A percentile compares a stretch with the other conserved stretches of the same genome.
Conservation (phyloP, 1,140 invertebrate genomes). For the Pseudomyrmex cubaensis region DNA sequence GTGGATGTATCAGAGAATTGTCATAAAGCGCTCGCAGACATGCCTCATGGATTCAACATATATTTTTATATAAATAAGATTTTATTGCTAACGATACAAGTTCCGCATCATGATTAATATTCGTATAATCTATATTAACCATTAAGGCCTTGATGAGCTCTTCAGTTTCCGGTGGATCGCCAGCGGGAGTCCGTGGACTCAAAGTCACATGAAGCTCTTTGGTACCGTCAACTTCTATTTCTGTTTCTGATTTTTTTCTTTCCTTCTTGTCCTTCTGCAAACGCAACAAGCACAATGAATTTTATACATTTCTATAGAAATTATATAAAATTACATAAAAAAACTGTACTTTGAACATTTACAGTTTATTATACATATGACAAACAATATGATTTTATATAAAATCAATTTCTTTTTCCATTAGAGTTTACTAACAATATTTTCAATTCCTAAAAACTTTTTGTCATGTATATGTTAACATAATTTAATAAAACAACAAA, state of each 20-base stretch:
- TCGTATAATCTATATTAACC: slow-evolving; percentile 83
- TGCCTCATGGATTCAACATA: slow-evolving; percentile 73
- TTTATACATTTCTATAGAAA: background rate
- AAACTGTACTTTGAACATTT: no score
- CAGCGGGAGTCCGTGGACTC: slow-evolving; percentile 91
- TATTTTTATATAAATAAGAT: slow-evolving; percentile 74
- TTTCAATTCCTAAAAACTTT: slow-evolving; percentile 7
- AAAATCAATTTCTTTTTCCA: no score
- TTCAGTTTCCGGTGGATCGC: slow-evolving; percentile 95
- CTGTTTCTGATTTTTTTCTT: slow-evolving; percentile 85
- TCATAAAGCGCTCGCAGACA: slow-evolving; percentile 52
- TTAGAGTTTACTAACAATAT: no score
- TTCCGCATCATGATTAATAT: slow-evolving; percentile 64
- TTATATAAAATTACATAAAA: no score
- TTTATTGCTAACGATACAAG: slow-evolving; percentile 81
- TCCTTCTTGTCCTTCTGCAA: slow-evolving; percentile 83
- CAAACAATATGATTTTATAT: no score
- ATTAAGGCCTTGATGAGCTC: slow-evolving; percentile 92
- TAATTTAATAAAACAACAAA: background rate
- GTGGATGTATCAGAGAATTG: slow-evolving; percentile 59
- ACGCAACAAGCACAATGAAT: slow-evolving; percentile 23
- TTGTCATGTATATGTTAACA: background rate
- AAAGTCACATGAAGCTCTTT: slow-evolving; percentile 91
- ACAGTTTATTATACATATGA: no score
- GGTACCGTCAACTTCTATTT: slow-evolving; percentile 89